A percentile compares a stretch with the other conserved stretches of the same genome.
phyloP scores from a whole-genome alignment of 2,888 invertebrate species.

The Hypomecis atomaria region DNA sequence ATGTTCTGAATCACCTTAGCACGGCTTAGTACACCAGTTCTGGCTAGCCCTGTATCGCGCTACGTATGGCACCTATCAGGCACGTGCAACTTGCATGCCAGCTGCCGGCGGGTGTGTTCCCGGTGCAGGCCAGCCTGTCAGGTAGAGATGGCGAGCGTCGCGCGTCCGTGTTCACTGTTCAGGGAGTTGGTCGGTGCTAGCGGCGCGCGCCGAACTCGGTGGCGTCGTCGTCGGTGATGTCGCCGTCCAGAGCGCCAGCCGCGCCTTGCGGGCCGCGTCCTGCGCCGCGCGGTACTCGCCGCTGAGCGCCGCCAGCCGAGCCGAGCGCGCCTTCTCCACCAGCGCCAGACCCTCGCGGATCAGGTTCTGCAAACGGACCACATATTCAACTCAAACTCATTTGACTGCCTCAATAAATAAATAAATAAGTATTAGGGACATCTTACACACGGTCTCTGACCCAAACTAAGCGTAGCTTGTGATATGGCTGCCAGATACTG shows the following conservation, averaged over 20 bases:
- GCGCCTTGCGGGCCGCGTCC: slow-evolving; percentile 91
- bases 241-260: slow-evolving; percentile 99
- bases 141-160: neutral
- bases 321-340: slow-evolving; percentile 92
- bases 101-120: too few relatives aligned
- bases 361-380: slow-evolving; percentile 84
- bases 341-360: slow-evolving; percentile 94
- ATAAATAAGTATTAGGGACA: too few relatives aligned
- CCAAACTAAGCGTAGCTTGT: too few relatives aligned
- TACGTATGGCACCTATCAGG: too few relatives aligned
- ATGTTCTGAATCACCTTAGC: too few relatives aligned
- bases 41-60: too few relatives aligned
- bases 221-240: slow-evolving; percentile 97
- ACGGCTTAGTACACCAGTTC: too few relatives aligned
- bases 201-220: slow-evolving; percentile 80
- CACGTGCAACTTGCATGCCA: too few relatives aligned
- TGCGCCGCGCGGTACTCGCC: slow-evolving; percentile 94
- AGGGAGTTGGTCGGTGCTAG: slow-evolving; percentile 59
- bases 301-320: slow-evolving; percentile 91
- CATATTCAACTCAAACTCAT: too few relatives aligned
- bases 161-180: neutral
- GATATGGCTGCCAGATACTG: too few relatives aligned
- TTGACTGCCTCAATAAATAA: too few relatives aligned
- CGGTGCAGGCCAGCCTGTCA: neutral
- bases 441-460: too few relatives aligned